These are phyloP conservation scores for Adelognathus sp. DNA, from an alignment of 2,888 invertebrate genomes.

Conservation along the genomic window DNA sequence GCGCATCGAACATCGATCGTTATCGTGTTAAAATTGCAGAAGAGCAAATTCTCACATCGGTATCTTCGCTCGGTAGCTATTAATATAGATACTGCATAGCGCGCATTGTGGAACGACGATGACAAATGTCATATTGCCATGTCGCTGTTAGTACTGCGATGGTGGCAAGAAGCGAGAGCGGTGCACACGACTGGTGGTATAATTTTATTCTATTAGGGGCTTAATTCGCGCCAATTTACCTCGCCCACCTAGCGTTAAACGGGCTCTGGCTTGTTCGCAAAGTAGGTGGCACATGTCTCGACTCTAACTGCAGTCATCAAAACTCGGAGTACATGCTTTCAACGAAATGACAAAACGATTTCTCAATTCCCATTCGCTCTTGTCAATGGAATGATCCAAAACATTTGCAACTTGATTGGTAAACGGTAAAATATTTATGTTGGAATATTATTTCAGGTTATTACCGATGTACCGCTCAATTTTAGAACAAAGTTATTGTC, in stretches of 20 bases:
- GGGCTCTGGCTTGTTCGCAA: background rate
- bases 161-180: conserved; percentile 21
- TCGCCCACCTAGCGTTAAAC: conserved; percentile 67
- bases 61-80: no score
- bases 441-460: background rate
- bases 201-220: conserved; percentile 73
- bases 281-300: background rate
- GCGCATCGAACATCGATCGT: no score
- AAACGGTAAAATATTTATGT: background rate
- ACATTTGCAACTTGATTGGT: background rate
- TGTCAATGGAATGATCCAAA: background rate
- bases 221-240: conserved; percentile 75
- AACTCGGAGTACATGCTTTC: background rate
- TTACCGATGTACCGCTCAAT: background rate
- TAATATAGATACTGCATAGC: background rate
- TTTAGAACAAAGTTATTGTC: background rate
- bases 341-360: background rate
- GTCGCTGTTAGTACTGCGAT: background rate
- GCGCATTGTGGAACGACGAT: background rate
- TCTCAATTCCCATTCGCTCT: background rate
- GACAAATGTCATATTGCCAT: background rate
- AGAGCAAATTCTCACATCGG: no score
- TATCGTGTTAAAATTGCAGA: no score
- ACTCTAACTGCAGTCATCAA: background rate
- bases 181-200: conserved; percentile 50